Evolutionary conservation across 1,140 invertebrate species (phyloP), one percentile per base, ranked within the genome.

Genomic region (Cyrtorhinus lividipennis): DNA sequence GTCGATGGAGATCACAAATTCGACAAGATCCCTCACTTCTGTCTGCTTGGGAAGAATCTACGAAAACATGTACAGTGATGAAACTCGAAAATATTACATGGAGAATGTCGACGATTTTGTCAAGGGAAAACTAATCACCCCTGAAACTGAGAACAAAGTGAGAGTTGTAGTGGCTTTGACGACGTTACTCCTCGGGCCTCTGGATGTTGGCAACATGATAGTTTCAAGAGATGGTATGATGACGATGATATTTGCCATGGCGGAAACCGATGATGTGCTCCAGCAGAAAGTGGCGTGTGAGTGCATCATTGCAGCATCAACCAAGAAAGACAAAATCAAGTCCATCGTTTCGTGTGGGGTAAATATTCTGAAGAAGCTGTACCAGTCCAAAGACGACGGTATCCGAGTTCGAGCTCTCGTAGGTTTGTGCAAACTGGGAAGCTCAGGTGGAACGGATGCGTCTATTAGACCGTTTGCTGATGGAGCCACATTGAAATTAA

Each of bases 171-270:
- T 92, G 5, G 86, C 92, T 1, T 86, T 99, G 27, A 97, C 95
- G 2, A 86, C 90, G 2, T 75, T 99, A 12, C 76, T 99, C 0
- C 79, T 89, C 64, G 95, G 95, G 18, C 92, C 95, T 0, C 72
- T 95, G 24, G 95, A 98, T 73, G 86, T 97, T 56, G 96, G 96
- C 20, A 97, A 95, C 71, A 82, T 85, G 66, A 81, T 98, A 61
- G 81, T 99, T 25, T 88, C 87, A 12, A 87, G 87, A 73, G 90
- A 95, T 68, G 93, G 95, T 22, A 88, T 99, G 65, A 79, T 98
- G 60, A 87, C 97, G 73, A 96, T 99, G 86, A 95, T 99, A 73
- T 75, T 99, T 15, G 88, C 92, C 3, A 95, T 99, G 92, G 95
- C 96, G 12, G 86, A 86, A 57, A 90, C 88, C 44, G 84, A 89